Evolutionary conservation across 2,888 invertebrate genomes (phyloP).

Genomic region (Ecliptopera silaceata): DNA sequence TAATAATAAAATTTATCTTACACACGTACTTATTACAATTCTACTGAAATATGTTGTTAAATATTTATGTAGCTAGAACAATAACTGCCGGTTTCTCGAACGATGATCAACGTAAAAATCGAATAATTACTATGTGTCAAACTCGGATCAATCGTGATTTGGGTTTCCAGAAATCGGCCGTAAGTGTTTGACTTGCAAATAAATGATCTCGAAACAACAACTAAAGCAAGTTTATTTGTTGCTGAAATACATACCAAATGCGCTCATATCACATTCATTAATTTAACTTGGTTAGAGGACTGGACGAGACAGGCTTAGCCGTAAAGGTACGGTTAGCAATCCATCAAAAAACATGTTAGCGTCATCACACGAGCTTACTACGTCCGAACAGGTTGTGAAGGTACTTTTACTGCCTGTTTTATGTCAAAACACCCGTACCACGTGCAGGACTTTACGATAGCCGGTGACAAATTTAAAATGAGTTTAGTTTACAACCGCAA

Average conservation of each 20-base stretch:
- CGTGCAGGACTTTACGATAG: constrained; percentile 70
- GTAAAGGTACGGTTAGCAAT: constrained; percentile 46
- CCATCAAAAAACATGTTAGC: constrained; percentile 49
- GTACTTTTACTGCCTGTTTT: constrained; percentile 67
- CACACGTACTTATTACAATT: no score
- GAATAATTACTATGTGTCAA: no score
- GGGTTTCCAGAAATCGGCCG: no score
- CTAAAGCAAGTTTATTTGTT: not conserved
- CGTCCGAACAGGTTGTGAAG: constrained; percentile 52
- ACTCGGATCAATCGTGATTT: no score
- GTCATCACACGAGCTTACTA: constrained; percentile 43
- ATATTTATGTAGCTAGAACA: no score
- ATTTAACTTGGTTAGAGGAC: constrained; percentile 1
- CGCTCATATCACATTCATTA: not conserved
- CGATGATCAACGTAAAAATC: no score
- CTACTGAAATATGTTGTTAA: no score
- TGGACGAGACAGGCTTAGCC: constrained; percentile 8
- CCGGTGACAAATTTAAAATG: constrained; percentile 78
- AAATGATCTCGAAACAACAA: no score
- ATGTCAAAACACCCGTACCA: constrained; percentile 56
- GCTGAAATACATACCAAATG: not conserved
- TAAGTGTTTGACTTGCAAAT: no score
- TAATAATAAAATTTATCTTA: no score
- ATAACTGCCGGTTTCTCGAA: no score
- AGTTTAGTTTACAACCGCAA: constrained; percentile 73